phyloP scores from a whole-genome alignment of 1,140 invertebrate genomes.

The Bombus superbus region DNA sequence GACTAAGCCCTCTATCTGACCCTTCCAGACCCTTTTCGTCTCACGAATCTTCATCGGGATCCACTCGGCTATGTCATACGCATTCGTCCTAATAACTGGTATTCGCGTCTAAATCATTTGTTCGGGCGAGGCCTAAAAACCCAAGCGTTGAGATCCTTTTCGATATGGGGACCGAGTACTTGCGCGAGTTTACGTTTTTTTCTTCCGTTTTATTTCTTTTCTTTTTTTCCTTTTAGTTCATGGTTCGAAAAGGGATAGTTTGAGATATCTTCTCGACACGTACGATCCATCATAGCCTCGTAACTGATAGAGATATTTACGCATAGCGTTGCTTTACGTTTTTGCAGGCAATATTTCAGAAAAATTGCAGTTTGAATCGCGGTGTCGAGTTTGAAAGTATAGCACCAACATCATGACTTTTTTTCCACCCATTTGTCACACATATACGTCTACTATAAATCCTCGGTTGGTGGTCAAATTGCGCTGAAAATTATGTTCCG shows the following conservation, averaged over 20 bases:
- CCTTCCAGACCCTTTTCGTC: conserved; percentile 50
- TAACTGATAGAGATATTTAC: conserved; percentile 14
- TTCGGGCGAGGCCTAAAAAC: neutral
- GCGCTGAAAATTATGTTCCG: conserved; percentile 1
- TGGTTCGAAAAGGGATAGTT: neutral
- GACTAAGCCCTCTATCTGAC: conserved; percentile 56
- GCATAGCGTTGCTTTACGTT: neutral
- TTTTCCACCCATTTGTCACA: conserved; percentile 6
- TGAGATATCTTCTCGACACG: neutral
- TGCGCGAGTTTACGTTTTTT: neutral
- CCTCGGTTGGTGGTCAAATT: conserved; percentile 13
- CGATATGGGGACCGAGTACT: neutral
- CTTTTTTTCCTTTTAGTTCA: neutral
- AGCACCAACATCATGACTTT: conserved; percentile 5
- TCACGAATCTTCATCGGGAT: conserved; percentile 47
- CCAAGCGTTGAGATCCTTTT: neutral
- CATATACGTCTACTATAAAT: neutral
- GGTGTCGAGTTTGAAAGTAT: conserved; percentile 23
- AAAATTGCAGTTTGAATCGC: conserved; percentile 32
- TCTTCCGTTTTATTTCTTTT: neutral
- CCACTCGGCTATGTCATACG: conserved; percentile 48
- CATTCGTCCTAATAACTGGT: conserved; percentile 47
- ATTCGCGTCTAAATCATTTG: conserved; percentile 14
- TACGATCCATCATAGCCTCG: neutral
- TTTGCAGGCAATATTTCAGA: conserved; percentile 10